Evolutionary conservation across 2,113 vertebrate genomes (phyloP).

Genomic region (Xenotilapia caudafasciata): DNA sequence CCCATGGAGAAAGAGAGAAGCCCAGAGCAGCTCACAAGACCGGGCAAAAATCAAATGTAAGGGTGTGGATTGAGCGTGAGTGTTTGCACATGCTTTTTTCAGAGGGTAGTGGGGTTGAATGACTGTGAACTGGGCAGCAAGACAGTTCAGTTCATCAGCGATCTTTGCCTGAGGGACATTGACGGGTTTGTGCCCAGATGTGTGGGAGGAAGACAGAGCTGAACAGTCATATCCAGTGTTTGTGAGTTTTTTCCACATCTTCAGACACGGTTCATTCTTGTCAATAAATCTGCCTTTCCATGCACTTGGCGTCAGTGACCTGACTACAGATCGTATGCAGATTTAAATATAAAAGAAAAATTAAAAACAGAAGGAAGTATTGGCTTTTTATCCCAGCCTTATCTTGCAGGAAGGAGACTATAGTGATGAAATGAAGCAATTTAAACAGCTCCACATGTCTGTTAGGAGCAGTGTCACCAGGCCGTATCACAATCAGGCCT

Average conservation of each 20-base stretch:
- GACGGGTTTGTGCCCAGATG: constrained; percentile 60
- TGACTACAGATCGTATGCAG: not conserved
- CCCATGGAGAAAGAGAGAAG: not conserved
- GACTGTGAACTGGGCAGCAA: not conserved
- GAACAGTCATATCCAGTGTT: constrained; percentile 36
- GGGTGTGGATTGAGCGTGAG: not conserved
- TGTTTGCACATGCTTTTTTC: not conserved
- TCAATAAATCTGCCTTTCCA: constrained; percentile 45
- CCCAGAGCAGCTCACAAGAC: constrained; percentile 31
- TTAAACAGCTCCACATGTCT: constrained; percentile 34
- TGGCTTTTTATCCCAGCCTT: constrained; percentile 10
- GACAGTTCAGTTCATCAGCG: constrained; percentile 6
- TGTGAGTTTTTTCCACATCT: constrained; percentile 19
- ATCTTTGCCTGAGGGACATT: constrained; percentile 40
- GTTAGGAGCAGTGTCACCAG: constrained; percentile 25
- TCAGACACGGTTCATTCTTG: constrained; percentile 19
- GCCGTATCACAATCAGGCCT: constrained; percentile 30
- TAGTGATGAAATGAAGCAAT: constrained; percentile 9
- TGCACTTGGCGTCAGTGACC: constrained; percentile 14
- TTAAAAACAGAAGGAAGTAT: not conserved
- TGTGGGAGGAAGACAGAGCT: constrained; percentile 33
- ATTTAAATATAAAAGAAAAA: not conserved
- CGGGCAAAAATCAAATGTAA: not conserved
- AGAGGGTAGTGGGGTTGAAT: not conserved
- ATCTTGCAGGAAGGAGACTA: constrained; percentile 1